Base-by-base conservation (phyloP, 2,113 vertebrate species). In the Delphinus delphis region DNA sequence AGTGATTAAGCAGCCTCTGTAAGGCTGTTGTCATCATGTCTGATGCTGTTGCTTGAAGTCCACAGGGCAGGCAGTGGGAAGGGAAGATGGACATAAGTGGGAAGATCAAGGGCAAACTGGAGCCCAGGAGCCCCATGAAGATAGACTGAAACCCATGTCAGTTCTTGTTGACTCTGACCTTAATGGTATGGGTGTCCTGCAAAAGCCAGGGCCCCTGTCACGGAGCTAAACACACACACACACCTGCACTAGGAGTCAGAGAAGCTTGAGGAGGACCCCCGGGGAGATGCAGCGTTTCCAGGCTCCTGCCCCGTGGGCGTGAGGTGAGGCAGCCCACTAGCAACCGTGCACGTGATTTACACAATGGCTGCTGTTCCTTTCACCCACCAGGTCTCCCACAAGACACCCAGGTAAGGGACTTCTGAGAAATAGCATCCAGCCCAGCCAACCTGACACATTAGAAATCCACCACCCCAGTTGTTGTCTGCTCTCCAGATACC, bases 331-430 rank as follows among this genome's bases (percentile, higher is more conserved):
- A 65, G 33, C 33, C 50, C 25, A 21, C 25, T 26, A 47, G 8
- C 77, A 20, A 41, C 20, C 10, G 0, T 2, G 3, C 8, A 0
- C 1, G 17, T 26, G 25, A 47, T 31, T 58, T 68, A 67, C 2
- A n/a, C 60, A 68, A 14, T 3, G 7, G 18, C 18, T 5, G 6
- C 13, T 9, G 36, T 33, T 83, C 67, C 60, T 62, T 58, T 38
- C 68, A 11, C 23, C 21, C 33, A 38, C 44, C 23, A 50, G 50
- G 8, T 17, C n/a, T 23, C 33, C 33, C 53, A 15, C 25, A 4
- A 33, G 21, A 86, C 58, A 5, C 67, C 31, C 5, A 18, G 31
- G 36, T 36, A 53, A 44, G 70, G n/a, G 28, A 23, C 53, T 36
- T 85, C 86, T 80, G 63, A 65, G 71, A 38, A 74, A 36, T 21